phyloP scores from a whole-genome alignment of 2,797 vertebrate species.

The Scyliorhinus canicula region DNA sequence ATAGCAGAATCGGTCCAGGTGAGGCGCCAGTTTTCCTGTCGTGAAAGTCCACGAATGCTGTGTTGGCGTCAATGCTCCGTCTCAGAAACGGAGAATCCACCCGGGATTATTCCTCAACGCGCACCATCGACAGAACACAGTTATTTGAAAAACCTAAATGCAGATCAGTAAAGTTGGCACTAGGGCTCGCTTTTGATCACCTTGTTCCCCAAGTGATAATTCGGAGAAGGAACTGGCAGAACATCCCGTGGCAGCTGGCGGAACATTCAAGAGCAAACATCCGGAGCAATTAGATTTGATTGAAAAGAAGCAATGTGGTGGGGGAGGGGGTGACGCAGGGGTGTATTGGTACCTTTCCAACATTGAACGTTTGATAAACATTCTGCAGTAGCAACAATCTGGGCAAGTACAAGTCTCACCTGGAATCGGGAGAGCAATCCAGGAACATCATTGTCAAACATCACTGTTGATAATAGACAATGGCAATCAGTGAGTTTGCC shows the following conservation, averaged over 20 bases:
- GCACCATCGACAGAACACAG: no score
- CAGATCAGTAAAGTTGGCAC: background rate
- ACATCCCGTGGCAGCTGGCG: background rate
- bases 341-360: background rate
- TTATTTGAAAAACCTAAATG: background rate
- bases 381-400: background rate
- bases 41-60: no score
- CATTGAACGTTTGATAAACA: background rate
- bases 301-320: background rate
- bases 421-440: background rate
- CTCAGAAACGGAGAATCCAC: no score
- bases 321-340: no score
- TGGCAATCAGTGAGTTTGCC: no score
- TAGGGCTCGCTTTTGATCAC: background rate
- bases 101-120: no score
- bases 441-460: background rate
- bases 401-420: background rate
- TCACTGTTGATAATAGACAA: no score
- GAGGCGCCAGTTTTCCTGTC: no score
- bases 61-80: no score
- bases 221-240: background rate
- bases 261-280: background rate
- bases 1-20: no score
- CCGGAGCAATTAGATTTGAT: no score
- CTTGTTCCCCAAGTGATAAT: background rate